These are phyloP conservation scores for Malurus leucopterus DNA, from an alignment of 2,797 vertebrate species.

Conservation along the genomic window DNA sequence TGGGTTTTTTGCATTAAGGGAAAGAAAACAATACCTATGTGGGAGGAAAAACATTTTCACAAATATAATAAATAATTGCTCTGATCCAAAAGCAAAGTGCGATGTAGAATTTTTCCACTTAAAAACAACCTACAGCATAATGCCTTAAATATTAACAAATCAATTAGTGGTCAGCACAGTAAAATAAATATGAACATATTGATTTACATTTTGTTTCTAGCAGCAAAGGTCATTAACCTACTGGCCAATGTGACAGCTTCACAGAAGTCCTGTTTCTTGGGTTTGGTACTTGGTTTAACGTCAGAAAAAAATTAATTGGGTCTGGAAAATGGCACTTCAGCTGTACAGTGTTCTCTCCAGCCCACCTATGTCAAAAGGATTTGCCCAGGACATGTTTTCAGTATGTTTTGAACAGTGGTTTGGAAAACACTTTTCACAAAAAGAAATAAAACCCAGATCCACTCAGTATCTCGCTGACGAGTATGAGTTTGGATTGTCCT, in stretches of 20 bases:
- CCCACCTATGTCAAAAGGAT: background rate
- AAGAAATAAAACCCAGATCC: background rate
- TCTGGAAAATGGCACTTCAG: background rate
- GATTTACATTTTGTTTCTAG: conserved; percentile 60
- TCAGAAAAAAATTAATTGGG: background rate
- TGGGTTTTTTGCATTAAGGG: background rate
- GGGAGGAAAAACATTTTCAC: conserved; percentile 25
- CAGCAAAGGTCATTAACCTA: conserved; percentile 71
- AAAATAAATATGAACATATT: conserved; percentile 67
- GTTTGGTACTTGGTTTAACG: background rate
- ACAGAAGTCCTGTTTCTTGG: conserved; percentile 27
- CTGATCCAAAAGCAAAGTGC: conserved; percentile 46
- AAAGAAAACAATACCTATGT: conserved; percentile 11
- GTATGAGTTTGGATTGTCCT: background rate
- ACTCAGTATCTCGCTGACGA: background rate
- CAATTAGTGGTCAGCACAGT: conserved; percentile 56
- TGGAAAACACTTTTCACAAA: background rate
- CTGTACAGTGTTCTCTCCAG: background rate
- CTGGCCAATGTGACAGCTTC: conserved; percentile 56
- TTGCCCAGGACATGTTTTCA: background rate
- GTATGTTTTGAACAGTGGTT: background rate
- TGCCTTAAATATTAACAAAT: conserved; percentile 61
- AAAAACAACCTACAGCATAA: conserved; percentile 35
- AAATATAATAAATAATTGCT: conserved; percentile 60
- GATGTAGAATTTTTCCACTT: conserved; percentile 19